Base-by-base conservation (phyloP, 2,888 invertebrate species). In the Heliconius erato region DNA sequence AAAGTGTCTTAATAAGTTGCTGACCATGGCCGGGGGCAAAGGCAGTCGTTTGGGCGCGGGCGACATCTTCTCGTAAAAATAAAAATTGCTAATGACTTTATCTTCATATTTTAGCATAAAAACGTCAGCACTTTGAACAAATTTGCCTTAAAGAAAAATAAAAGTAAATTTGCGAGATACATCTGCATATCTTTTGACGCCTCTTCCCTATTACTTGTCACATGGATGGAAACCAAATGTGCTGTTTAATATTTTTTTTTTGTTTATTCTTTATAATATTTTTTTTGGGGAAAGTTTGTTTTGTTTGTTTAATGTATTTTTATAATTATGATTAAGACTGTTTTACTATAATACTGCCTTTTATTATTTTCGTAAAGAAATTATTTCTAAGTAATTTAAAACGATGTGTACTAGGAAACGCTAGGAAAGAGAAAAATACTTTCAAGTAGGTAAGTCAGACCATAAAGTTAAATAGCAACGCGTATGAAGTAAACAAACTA, bases 81-180 rank as follows among this genome's bases (percentile, higher is more conserved):
- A 86, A 86, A 87, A 95, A 94, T 93, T 93, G 92, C 92, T 94
- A 95, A 95, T 94, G 94, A 92, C 92, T 91, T 91, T 90, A 95
- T 95, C 92, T 94, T 92, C 95, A 95, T 95, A 94, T 92, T 94
- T 95, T 95, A 91, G 92, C 95, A 94, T 95, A 92, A 93, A 94
- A 91, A 92, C 90, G 92, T 94, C 93, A 93, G 91, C 92, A 87
- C 91, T 92, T 90, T 90, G 88, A 89, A 90, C 88, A 89, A 90
- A 91, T 92, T 91, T 87, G 88, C 88, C 86, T 90, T 89, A 85
- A 87, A 89, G 86, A 87, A 91, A 90, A 91, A 91, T 91, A 89
- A 91, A 90, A 88, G 84, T 88, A 88, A 91, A 90, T 91, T 91
- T 90, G 91, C 89, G 91, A 90, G 88, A 91, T 89, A 92, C 92